Evolutionary conservation across 2,888 invertebrate genomes (phyloP), one percentile per base, ranked within the genome.

Genomic region (Tetanocera ferruginea): DNA sequence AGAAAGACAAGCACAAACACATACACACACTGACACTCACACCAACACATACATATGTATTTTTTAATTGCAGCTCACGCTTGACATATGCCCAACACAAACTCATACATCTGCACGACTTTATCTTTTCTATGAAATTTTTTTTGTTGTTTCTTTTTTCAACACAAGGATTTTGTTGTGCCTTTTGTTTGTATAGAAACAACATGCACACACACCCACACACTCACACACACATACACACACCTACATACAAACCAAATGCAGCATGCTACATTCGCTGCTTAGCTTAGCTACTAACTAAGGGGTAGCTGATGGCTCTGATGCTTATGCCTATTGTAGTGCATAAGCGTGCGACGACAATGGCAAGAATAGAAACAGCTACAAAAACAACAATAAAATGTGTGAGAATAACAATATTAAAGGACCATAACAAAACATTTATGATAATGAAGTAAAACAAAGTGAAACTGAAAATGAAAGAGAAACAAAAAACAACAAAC

Each of bases 181-280:
- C 51, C 78, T 74, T 69, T 74, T 60, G 74, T 74, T 77, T 67
- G 55, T 66, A 23, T 57, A 73, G 19, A 66, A 23, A 67, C 57
- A 70, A 31, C 9, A 37, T 52, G 62, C 62, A 76, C 55, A n/a
- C 25, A 23, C 31, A 11, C n/a, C n/a, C n/a, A n/a, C n/a, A n/a
- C n/a, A n/a, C 11, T 60, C 70, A 73, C 25, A 76, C 43, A 34
- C 11, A 60, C 51, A 66, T 1, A n/a, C n/a, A 51, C 31, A 71
- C 14, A 31, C 34, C 25, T 25, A 43, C 19, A 51, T 37, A 55
- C 55, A 69, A 62, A 76, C 78, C 71, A 80, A 80, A 78, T 78
- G 81, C 82, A 82, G 85, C 85, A 85, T 86, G 85, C 83, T 83
- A 82, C 84, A 84, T 86, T 85, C 83, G 84, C 28, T 66, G 64